phyloP scores from a whole-genome alignment of 35 echinoderm and acorn worm genomes.

The Apostichopus parvimensis region DNA sequence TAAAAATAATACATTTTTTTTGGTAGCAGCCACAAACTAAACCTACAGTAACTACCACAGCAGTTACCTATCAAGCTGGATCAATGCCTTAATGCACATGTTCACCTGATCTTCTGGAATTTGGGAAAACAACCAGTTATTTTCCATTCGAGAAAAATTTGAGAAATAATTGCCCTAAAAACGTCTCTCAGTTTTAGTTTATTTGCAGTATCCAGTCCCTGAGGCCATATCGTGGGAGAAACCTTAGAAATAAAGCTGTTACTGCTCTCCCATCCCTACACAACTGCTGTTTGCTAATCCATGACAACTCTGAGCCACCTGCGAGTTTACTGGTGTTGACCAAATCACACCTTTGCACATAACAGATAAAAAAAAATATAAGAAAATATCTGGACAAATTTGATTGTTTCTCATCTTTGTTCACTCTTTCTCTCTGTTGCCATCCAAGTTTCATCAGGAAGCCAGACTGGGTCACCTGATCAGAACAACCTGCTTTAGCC shows the following conservation, averaged over 20 bases:
- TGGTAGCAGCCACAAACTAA: too few relatives aligned
- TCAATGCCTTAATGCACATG: background rate
- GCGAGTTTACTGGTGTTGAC: background rate
- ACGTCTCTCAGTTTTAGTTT: slow-evolving; percentile 38
- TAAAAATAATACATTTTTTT: too few relatives aligned
- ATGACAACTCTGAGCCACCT: background rate
- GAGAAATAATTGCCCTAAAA: slow-evolving; percentile 41
- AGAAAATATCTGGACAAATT: slow-evolving; percentile 22
- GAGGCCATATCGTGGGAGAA: background rate
- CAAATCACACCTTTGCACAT: slow-evolving; percentile 15
- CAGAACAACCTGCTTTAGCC: background rate
- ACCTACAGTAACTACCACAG: too few relatives aligned
- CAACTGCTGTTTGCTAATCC: background rate
- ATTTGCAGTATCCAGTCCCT: background rate
- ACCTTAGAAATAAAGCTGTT: background rate
- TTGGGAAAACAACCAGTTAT: background rate
- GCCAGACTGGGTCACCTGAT: slow-evolving; percentile 7
- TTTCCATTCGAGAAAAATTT: slow-evolving; percentile 18
- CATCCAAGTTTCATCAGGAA: background rate
- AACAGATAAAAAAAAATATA: slow-evolving; percentile 4
- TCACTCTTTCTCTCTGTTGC: background rate
- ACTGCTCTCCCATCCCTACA: background rate
- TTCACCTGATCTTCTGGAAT: slow-evolving; percentile 30
- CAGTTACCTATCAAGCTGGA: too few relatives aligned
- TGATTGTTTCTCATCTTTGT: slow-evolving; percentile 22